Conservation (phyloP, 2,888 invertebrate species). For the Drosophila mercatorum region DNA sequence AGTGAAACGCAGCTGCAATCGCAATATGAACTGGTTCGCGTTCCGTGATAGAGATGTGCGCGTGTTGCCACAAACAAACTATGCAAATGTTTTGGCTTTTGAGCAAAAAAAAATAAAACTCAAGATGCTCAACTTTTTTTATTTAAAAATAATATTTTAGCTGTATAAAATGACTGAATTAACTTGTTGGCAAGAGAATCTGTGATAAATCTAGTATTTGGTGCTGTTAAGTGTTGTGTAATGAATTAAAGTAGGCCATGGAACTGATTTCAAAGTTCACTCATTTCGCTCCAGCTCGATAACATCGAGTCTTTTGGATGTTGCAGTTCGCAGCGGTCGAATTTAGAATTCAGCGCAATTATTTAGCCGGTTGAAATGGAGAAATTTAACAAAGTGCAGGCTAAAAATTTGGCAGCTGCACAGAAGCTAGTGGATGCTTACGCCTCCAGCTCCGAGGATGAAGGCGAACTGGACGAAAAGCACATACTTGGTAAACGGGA, state of each 20-base stretch:
- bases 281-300: constrained; percentile 4
- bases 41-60: constrained; percentile 17
- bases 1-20: constrained; percentile 38
- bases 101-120: neutral
- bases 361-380: constrained; percentile 53
- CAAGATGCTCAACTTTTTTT: neutral
- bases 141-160: neutral
- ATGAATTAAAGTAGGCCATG: neutral
- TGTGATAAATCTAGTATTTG: neutral
- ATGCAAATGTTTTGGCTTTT: neutral
- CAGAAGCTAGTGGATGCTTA: constrained; percentile 85
- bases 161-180: neutral
- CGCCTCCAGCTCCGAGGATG: constrained; percentile 86
- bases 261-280: neutral
- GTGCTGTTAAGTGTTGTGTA: neutral
- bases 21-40: constrained; percentile 36
- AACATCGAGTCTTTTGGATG: neutral
- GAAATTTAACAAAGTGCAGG: constrained; percentile 82
- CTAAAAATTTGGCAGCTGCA: constrained; percentile 85
- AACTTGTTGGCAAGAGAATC: neutral
- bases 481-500: constrained; percentile 85
- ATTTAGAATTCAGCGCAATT: constrained; percentile 7
- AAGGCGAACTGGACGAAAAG: constrained; percentile 86
- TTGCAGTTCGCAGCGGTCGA: neutral
- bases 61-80: neutral